phyloP scores from a whole-genome alignment of 2,888 invertebrate species.

The Osmoderma eremita region DNA sequence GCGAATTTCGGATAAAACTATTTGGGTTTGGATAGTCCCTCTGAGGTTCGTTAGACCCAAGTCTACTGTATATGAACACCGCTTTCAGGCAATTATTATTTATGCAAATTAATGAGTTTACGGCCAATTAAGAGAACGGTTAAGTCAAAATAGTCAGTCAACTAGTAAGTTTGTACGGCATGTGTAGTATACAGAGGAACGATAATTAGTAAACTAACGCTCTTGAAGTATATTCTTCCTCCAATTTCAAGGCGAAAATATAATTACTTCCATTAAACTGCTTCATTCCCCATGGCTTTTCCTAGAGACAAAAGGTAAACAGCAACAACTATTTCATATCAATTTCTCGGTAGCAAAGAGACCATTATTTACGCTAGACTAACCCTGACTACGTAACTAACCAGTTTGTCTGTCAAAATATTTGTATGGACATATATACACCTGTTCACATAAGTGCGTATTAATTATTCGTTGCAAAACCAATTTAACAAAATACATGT shows the following conservation, averaged over 20 bases:
- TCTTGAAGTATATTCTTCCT: constrained; percentile 8
- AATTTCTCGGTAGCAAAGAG: constrained; percentile 1
- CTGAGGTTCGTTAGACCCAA: no score
- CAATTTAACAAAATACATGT: no score
- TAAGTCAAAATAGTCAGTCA: background rate
- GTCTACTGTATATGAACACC: no score
- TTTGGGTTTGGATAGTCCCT: no score
- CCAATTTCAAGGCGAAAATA: background rate
- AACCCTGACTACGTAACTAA: background rate
- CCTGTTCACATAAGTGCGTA: no score
- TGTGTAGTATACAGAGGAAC: background rate
- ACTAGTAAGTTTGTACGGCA: background rate
- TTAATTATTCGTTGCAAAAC: no score
- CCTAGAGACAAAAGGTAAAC: no score
- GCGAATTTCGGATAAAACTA: no score
- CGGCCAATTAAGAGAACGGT: background rate
- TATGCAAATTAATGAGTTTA: background rate
- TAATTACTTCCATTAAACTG: constrained; percentile 8
- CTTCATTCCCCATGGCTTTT: no score
- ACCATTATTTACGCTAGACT: constrained; percentile 19
- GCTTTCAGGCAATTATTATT: no score
- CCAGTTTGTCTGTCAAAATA: background rate
- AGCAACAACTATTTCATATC: constrained; percentile 7
- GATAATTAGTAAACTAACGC: background rate
- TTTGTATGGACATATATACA: no score